Conservation (phyloP, 1,140 invertebrate species). For the Rhysida immarginata region DNA sequence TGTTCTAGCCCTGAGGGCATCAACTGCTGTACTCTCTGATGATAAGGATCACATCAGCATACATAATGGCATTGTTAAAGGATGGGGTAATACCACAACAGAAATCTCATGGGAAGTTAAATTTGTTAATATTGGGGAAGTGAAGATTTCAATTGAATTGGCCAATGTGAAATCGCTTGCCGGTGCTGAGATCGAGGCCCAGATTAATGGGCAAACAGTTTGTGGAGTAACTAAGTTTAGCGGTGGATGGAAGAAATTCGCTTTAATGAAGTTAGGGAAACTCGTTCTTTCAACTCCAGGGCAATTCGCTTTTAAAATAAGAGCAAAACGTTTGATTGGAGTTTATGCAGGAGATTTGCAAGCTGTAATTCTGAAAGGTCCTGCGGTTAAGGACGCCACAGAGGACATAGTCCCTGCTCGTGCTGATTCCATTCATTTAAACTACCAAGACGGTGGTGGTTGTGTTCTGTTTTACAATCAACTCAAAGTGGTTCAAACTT, state of each 20-base stretch:
- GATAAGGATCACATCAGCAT: neutral
- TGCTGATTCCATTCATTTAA: neutral
- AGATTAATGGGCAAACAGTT: neutral
- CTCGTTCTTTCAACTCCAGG: neutral
- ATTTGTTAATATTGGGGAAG: neutral
- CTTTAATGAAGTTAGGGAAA: neutral
- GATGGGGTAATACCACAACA: neutral
- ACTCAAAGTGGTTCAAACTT: neutral
- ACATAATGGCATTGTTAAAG: neutral
- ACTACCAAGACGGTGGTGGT: neutral
- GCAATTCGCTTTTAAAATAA: neutral
- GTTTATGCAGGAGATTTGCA: neutral
- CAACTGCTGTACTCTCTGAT: neutral
- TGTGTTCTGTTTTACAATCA: neutral
- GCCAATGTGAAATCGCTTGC: neutral
- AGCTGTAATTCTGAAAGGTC: neutral
- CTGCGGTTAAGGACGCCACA: neutral
- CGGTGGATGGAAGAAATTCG: neutral
- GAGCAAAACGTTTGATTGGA: neutral
- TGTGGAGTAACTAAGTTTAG: neutral
- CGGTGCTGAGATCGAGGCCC: neutral
- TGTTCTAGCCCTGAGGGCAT: neutral
- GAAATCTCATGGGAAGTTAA: neutral
- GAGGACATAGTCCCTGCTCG: neutral
- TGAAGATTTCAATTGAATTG: neutral